Evolutionary conservation across 2,797 vertebrate species (phyloP).

Genomic region (Octomys mimax): DNA sequence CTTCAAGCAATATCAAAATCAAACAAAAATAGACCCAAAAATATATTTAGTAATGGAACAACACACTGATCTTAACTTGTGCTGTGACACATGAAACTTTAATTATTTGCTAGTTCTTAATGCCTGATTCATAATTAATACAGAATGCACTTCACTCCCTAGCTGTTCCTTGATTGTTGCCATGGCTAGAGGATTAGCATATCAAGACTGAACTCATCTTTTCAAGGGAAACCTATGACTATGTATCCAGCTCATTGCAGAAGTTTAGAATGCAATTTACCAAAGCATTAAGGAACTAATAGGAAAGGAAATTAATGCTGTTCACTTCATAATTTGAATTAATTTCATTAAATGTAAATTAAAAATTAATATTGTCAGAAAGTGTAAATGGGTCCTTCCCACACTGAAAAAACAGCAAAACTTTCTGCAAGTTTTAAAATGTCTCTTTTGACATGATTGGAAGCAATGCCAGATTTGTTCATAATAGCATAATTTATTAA

Average conservation of each 20-base stretch:
- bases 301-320: conserved; percentile 83
- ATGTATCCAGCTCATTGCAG: conserved; percentile 86
- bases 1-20: conserved; percentile 59
- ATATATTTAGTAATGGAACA: conserved; percentile 76
- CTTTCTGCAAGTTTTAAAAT: conserved; percentile 69
- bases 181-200: conserved; percentile 85
- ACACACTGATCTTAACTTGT: conserved; percentile 78
- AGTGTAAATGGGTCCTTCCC: conserved; percentile 70
- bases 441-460: conserved; percentile 68
- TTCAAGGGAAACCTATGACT: conserved; percentile 87
- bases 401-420: conserved; percentile 77
- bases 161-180: conserved; percentile 86
- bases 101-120: conserved; percentile 86
- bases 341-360: conserved; percentile 85
- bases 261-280: conserved; percentile 87
- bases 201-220: conserved; percentile 88
- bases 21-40: conserved; percentile 59
- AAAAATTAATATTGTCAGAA: conserved; percentile 81
- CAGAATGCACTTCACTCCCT: conserved; percentile 84
- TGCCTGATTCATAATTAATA: conserved; percentile 88
- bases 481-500: conserved; percentile 72
- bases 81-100: conserved; percentile 82
- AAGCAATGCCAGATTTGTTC: conserved; percentile 66
- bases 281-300: conserved; percentile 85
- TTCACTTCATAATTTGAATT: conserved; percentile 86